Conservation (phyloP, 2,797 vertebrate genomes). For the Anniella stebbinsi region DNA sequence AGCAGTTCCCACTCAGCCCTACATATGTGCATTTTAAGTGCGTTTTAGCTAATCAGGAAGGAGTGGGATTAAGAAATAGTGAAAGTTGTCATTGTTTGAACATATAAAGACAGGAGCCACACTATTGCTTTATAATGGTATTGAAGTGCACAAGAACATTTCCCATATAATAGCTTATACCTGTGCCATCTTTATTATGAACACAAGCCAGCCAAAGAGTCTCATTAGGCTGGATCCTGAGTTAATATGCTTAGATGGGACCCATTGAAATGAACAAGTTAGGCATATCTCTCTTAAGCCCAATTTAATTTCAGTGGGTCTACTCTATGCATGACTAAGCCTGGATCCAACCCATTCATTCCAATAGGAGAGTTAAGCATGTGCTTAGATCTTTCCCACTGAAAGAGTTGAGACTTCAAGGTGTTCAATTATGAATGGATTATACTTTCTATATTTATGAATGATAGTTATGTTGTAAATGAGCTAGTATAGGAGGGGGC, state of each 20-base stretch:
- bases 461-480: neutral
- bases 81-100: neutral
- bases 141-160: too few relatives aligned
- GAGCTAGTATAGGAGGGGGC: neutral
- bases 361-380: neutral
- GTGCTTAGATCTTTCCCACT: neutral
- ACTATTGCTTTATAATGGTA: too few relatives aligned
- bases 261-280: neutral
- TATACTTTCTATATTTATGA: neutral
- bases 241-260: neutral
- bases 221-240: neutral
- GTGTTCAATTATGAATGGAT: neutral
- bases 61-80: neutral
- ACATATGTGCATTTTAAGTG: neutral
- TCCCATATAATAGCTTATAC: neutral
- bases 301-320: neutral
- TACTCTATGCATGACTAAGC: neutral
- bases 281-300: neutral
- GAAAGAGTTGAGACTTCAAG: neutral
- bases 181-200: neutral
- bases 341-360: neutral
- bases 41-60: neutral
- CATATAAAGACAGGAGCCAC: too few relatives aligned
- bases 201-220: neutral
- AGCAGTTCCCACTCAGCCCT: neutral